phyloP scores from a whole-genome alignment of 2,113 vertebrate species.

The Grammomys dolichurus region DNA sequence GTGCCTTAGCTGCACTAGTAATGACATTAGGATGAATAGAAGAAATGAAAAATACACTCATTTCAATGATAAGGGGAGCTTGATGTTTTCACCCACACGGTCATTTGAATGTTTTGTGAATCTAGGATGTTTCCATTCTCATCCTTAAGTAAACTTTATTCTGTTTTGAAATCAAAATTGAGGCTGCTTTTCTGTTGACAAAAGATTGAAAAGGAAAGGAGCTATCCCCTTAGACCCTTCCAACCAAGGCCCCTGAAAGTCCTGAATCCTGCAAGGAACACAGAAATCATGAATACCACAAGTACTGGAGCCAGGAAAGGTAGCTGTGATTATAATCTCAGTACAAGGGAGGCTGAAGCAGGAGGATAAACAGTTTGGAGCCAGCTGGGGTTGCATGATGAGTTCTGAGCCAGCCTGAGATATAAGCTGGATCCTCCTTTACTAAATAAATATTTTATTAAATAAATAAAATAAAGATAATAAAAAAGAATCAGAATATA shows the following conservation, averaged over 20 bases:
- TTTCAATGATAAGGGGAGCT: background rate
- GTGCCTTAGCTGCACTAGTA: background rate
- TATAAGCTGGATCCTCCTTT: background rate
- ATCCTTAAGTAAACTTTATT: conserved; percentile 54
- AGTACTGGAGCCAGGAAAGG: background rate
- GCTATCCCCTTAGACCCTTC: background rate
- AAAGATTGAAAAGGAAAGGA: conserved; percentile 40
- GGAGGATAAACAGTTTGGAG: background rate
- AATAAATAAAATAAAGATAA: conserved; percentile 16
- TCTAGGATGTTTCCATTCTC: conserved; percentile 48
- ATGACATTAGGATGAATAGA: background rate
- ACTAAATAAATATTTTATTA: background rate
- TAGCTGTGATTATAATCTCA: background rate
- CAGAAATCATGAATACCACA: conserved; percentile 5
- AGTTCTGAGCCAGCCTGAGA: background rate
- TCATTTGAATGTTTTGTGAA: conserved; percentile 34
- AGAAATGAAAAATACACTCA: conserved; percentile 40
- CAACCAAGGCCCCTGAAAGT: background rate
- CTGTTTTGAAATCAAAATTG: background rate
- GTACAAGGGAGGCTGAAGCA: background rate
- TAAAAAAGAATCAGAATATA: background rate
- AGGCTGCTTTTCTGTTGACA: background rate
- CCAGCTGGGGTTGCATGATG: too few species aligned
- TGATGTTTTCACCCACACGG: conserved; percentile 39
- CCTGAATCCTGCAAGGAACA: background rate